A percentile compares a stretch with the other conserved stretches of the same genome.
Conservation (phyloP, 2,797 vertebrate genomes). For the Oceanodroma leucorhoa region DNA sequence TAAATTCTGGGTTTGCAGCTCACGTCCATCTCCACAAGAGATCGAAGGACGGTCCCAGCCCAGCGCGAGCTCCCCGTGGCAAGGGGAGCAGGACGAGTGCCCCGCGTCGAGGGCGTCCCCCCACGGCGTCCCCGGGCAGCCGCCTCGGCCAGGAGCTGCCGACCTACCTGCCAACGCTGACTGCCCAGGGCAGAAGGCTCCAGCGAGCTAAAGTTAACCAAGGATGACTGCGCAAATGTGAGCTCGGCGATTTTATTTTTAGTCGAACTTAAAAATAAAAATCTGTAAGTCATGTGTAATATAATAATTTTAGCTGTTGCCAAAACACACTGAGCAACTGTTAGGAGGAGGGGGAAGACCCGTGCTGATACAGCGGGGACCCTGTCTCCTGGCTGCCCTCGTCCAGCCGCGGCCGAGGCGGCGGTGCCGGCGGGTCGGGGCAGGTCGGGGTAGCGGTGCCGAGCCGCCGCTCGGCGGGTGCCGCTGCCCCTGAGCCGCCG, state of each 20-base stretch:
- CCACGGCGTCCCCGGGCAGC: not conserved
- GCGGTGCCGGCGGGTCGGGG: not conserved
- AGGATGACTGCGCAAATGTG: conserved; percentile 65
- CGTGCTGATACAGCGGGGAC: not conserved
- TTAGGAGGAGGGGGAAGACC: conserved; percentile 32
- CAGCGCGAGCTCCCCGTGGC: rapidly evolving
- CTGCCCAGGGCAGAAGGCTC: not conserved
- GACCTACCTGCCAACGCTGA: not conserved
- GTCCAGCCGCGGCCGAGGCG: rapidly evolving
- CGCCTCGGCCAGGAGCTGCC: not conserved
- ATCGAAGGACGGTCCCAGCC: rapidly evolving
- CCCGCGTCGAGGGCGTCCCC: rapidly evolving
- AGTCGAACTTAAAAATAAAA: conserved; percentile 53
- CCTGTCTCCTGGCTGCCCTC: conserved; percentile 2
- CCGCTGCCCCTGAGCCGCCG: not conserved
- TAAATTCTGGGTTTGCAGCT: not conserved
- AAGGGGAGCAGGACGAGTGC: not conserved
- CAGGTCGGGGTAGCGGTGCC: rapidly evolving
- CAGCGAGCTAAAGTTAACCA: conserved; percentile 42
- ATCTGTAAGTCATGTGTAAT: conserved; percentile 64
- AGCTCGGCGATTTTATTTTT: conserved; percentile 38
- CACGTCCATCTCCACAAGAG: not conserved
- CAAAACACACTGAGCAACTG: conserved; percentile 51
- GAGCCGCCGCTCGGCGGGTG: rapidly evolving
- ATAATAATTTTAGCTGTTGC: conserved; percentile 69